A percentile compares a stretch with the other conserved stretches of the same genome.
phyloP scores from a whole-genome alignment of 1,140 invertebrate species.

The Drosophila nannoptera region DNA sequence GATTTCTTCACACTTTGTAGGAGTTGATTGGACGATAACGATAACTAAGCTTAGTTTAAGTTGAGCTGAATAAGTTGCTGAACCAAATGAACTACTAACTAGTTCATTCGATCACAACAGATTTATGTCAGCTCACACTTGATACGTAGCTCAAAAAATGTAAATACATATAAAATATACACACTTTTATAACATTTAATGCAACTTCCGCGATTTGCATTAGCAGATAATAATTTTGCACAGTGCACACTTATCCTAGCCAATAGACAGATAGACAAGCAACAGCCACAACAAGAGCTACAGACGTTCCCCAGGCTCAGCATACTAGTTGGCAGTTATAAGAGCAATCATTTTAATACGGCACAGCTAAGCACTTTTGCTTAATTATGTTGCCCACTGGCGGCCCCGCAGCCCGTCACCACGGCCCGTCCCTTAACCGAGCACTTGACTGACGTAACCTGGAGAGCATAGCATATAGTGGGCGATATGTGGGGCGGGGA shows the following conservation, averaged over 20 bases:
- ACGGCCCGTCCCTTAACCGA: slow-evolving; percentile 7
- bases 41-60: too few species aligned
- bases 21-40: too few species aligned
- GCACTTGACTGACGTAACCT: slow-evolving; percentile 69
- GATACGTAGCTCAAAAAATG: neutral
- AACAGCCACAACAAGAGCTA: too few species aligned
- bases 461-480: slow-evolving; percentile 20
- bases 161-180: neutral
- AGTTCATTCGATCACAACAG: too few species aligned
- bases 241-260: neutral
- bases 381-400: slow-evolving; percentile 66
- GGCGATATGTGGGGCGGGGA: neutral
- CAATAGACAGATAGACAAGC: neutral
- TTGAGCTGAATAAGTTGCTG: too few species aligned
- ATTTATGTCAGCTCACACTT: too few species aligned
- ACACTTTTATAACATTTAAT: neutral
- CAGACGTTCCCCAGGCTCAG: slow-evolving; percentile 1
- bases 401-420: neutral
- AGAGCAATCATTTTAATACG: slow-evolving; percentile 76
- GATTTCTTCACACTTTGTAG: too few species aligned
- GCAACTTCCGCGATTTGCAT: neutral
- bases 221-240: neutral
- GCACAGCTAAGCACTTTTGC: slow-evolving; percentile 75
- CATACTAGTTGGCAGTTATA: slow-evolving; percentile 65
- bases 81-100: too few species aligned